Conservation (phyloP, 2,797 vertebrate genomes). For the Girardinus metallicus region DNA sequence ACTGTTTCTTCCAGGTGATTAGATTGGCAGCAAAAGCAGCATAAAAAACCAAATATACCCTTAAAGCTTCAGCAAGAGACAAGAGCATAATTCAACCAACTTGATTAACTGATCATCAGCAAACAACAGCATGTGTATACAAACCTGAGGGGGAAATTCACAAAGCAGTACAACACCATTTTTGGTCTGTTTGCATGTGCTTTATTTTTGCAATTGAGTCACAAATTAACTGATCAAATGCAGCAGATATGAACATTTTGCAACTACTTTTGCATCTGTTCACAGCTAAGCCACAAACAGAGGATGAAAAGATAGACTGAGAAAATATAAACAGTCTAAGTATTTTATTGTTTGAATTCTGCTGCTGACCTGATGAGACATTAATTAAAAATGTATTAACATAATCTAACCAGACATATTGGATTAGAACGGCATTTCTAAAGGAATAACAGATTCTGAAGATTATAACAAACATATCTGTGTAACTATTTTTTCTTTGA, state of each 20-base stretch:
- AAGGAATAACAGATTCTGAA: not conserved
- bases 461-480: not conserved
- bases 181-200: not conserved
- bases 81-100: not conserved
- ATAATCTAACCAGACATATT: not conserved
- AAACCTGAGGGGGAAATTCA: not conserved
- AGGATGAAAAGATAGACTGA: not conserved
- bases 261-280: not conserved
- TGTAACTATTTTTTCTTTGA: not conserved
- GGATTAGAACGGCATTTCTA: not conserved
- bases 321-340: not conserved
- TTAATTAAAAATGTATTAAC: not conserved
- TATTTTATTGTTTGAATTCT: not conserved
- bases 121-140: not conserved
- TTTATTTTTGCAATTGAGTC: not conserved
- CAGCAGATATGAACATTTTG: not conserved
- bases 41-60: not conserved
- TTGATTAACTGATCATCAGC: not conserved
- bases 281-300: not conserved
- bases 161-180: not conserved
- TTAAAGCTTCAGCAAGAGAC: not conserved
- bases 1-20: not conserved
- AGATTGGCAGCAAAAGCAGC: not conserved
- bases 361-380: not conserved
- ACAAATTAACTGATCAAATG: not conserved